Base-by-base conservation (phyloP, 2,797 vertebrate species). In the Xyrichtys novacula region DNA sequence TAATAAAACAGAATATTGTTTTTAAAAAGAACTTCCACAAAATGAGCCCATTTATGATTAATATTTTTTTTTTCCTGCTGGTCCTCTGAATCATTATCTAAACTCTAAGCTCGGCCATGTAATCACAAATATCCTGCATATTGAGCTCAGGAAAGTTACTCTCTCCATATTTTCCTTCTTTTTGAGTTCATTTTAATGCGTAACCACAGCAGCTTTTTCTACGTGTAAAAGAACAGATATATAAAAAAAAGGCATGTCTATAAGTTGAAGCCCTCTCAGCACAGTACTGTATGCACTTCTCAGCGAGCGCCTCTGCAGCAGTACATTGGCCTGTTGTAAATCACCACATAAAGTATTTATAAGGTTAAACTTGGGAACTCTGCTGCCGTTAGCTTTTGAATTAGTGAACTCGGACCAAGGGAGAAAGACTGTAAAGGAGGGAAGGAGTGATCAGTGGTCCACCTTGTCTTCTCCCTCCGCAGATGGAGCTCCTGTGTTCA, bases 331-430 rank as follows among this genome's bases (percentile, higher is more conserved):
- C 78, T 57, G 82, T 73, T 86, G 85, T 90, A 91, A 90, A 90
- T 89, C 88, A 89, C 76, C 85, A 86, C 85, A 89, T 90, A 81
- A 91, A 89, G 84, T 88, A 90, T 92, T 92, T 87, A 90, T 88
- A 86, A 91, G 89, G 89, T 89, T 92, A 91, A 92, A 91, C 88
- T 88, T 85, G 74, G 76, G 84, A 89, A 84, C 85, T 88, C 86
- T 85, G 89, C 86, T 89, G 88, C 79, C 55, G 74, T 83, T 87
- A 85, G 86, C 77, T 84, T 88, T 86, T 91, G 81, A 91, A 91
- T 92, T 84, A 90, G 88, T 88, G 83, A 90, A 89, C 79, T 82
- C 56, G 40, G 76, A 85, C 81, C 67, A 36, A 49, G 85, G 78
- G 78, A 78, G 76, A 53, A 38, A 65, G 69, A 48, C 22, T 26